These are phyloP conservation scores for Cliona cf. orientalis DNA, from an alignment of 37 sponge, comb jelly and placozoan species.

Conservation along the genomic window DNA sequence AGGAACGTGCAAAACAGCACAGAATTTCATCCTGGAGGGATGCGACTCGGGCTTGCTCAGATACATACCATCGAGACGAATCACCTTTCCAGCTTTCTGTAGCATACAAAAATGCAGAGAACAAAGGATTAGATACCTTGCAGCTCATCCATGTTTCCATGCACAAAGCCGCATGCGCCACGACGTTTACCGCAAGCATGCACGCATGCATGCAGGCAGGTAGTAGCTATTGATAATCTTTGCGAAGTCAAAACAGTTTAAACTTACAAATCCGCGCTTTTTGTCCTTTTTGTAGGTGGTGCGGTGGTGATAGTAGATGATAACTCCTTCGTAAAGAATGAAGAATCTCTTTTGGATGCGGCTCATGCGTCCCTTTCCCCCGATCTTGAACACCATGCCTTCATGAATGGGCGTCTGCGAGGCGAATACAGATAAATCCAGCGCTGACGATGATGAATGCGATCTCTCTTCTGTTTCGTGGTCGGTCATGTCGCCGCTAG, in stretches of 20 bases:
- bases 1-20: conserved; percentile 51
- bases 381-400: too few species aligned
- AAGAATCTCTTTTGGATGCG: conserved; percentile 55
- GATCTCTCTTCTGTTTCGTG: too few species aligned
- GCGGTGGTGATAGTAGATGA: conserved; percentile 66
- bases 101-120: background rate
- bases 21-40: conserved; percentile 15
- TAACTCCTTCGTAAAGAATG: conserved; percentile 52
- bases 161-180: too few species aligned
- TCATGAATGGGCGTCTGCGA: background rate
- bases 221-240: background rate
- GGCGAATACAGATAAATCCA: background rate
- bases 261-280: conserved; percentile 33
- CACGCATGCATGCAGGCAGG: background rate
- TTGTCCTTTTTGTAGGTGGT: conserved; percentile 51
- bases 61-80: conserved; percentile 43
- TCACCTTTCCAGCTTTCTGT: conserved; percentile 13
- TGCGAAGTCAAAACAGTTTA: background rate
- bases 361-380: background rate
- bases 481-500: too few species aligned
- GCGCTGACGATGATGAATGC: background rate
- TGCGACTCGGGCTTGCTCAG: conserved; percentile 26
- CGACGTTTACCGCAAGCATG: too few species aligned
- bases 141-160: too few species aligned
- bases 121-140: background rate